Conservation (phyloP, 2,797 vertebrate species). For the Sebastes iracundus region DNA sequence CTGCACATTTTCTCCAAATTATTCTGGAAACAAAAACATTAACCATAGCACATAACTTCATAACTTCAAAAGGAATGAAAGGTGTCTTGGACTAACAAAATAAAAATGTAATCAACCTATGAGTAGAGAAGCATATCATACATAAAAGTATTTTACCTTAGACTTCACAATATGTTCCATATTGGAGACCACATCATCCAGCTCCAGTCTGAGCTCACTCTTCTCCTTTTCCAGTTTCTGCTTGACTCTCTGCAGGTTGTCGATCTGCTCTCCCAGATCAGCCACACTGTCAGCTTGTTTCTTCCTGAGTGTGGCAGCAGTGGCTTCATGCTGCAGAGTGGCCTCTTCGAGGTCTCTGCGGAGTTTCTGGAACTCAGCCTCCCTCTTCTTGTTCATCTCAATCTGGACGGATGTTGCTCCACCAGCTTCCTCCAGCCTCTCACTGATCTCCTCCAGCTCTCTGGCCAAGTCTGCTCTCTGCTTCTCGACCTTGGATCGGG, state of each 20-base stretch:
- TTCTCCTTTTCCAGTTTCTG: constrained; percentile 89
- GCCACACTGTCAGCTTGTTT: constrained; percentile 89
- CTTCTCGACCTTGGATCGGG: constrained; percentile 88
- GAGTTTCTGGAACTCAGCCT: constrained; percentile 89
- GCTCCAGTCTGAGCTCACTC: constrained; percentile 86
- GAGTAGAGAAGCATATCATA: not conserved
- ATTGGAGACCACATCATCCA: constrained; percentile 89
- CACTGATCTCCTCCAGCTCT: constrained; percentile 91
- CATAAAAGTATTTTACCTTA: constrained; percentile 72
- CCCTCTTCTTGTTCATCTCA: constrained; percentile 90
- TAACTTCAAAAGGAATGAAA: not conserved
- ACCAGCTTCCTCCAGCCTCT: constrained; percentile 90
- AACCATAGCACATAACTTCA: not conserved
- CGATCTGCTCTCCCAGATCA: constrained; percentile 89
- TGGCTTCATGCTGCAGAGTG: constrained; percentile 90
- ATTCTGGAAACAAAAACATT: constrained; percentile 69
- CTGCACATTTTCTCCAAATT: constrained; percentile 88
- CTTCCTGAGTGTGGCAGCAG: constrained; percentile 87
- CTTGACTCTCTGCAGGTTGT: constrained; percentile 87
- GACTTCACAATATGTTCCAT: constrained; percentile 88
- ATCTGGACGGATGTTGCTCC: constrained; percentile 81
- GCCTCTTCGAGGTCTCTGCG: constrained; percentile 90
- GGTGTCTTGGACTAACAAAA: not conserved
- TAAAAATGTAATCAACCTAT: too few species aligned
- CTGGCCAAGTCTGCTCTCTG: constrained; percentile 86